A percentile compares a stretch with the other conserved stretches of the same genome.
Evolutionary conservation across 2,888 invertebrate genomes (phyloP).

Genomic region (Hermodice carunculata): DNA sequence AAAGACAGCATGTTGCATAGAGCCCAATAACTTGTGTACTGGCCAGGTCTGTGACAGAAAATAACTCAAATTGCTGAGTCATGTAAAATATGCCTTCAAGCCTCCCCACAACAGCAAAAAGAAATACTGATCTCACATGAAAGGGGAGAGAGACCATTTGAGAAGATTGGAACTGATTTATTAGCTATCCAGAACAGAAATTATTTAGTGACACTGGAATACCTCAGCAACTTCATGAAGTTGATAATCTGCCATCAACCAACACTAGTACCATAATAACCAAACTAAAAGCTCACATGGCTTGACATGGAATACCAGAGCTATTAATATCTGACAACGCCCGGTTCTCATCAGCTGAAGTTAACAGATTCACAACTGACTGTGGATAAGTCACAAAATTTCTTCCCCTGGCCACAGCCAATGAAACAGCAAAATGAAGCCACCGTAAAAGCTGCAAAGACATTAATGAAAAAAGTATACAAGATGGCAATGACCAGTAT

Average conservation of each 20-base stretch:
- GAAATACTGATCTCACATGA: conserved; percentile 28
- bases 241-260: conserved; percentile 33
- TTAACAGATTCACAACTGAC: conserved; percentile 25
- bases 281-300: conserved; percentile 25
- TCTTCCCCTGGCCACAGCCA: conserved; percentile 33
- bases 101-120: neutral
- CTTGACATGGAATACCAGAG: conserved; percentile 29
- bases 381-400: conserved; percentile 38
- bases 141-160: conserved; percentile 35
- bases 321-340: conserved; percentile 35
- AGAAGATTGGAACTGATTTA: conserved; percentile 38
- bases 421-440: conserved; percentile 41
- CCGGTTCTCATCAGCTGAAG: conserved; percentile 21
- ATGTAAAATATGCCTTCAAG: neutral
- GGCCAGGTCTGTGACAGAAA: neutral
- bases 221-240: conserved; percentile 30
- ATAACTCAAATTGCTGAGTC: neutral
- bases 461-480: conserved; percentile 22
- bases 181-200: conserved; percentile 29
- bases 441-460: conserved; percentile 38
- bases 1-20: neutral
- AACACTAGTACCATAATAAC: conserved; percentile 23
- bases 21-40: conserved; percentile 10
- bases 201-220: conserved; percentile 41
- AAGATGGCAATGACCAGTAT: neutral